Percentiles rank a stretch among this genome's conserved stretches.
Evolutionary conservation across 2,888 invertebrate genomes (phyloP).

Genomic region (Poecilus cupreus): DNA sequence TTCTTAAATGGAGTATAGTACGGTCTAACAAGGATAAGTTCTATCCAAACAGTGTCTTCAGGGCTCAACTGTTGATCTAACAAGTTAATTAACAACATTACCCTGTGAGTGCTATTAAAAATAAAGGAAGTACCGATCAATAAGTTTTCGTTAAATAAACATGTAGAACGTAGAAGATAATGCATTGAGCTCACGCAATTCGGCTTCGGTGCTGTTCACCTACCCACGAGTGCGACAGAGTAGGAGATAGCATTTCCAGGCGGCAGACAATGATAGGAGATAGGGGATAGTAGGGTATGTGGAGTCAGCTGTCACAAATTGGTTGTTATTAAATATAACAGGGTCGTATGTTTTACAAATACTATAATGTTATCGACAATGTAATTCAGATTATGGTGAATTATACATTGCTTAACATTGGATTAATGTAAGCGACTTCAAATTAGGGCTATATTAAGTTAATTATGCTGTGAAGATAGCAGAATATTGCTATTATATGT

Average conservation of each 20-base stretch:
- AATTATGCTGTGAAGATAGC: no score
- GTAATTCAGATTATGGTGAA: background rate
- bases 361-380: slow-evolving; percentile 14
- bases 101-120: background rate
- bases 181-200: background rate
- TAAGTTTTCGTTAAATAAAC: slow-evolving; percentile 11
- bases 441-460: no score
- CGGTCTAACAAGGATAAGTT: no score
- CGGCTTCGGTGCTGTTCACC: no score
- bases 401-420: background rate
- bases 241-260: no score
- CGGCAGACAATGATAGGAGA: background rate
- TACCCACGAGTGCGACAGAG: no score
- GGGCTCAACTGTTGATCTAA: background rate
- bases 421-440: background rate
- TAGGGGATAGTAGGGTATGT: background rate
- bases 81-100: background rate
- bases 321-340: slow-evolving; percentile 16
- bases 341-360: background rate
- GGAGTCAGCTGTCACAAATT: slow-evolving; percentile 14
- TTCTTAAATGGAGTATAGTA: no score
- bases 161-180: slow-evolving; percentile 7
- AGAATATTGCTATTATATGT: no score
- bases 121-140: background rate
- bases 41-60: no score